These are phyloP conservation scores for Erythrocercus mccallii DNA, from an alignment of 2,113 vertebrate genomes.

Conservation along the genomic window DNA sequence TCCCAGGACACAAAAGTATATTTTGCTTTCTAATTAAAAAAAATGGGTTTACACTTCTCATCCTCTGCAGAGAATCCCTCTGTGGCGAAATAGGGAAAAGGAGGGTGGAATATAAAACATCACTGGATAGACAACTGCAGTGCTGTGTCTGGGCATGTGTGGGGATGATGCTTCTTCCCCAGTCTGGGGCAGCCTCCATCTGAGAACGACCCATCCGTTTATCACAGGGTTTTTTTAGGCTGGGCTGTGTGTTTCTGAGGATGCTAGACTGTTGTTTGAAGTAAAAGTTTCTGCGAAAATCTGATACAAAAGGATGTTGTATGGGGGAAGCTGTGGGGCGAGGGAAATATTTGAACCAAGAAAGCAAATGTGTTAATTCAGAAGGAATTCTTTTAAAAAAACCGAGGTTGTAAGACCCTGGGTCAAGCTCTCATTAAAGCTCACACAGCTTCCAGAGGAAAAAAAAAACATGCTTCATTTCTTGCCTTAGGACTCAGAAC, in stretches of 20 bases:
- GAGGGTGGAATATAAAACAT: neutral
- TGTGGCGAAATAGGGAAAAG: neutral
- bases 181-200: neutral
- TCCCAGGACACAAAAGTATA: fast-evolving
- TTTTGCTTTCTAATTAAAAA: neutral
- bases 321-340: neutral
- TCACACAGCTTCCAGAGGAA: neutral
- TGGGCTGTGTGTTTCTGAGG: neutral
- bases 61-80: neutral
- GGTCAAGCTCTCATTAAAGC: neutral
- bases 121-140: neutral
- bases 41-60: neutral
- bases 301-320: neutral
- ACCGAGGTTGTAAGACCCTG: neutral
- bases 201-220: neutral
- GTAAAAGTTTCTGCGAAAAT: neutral
- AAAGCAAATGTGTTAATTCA: neutral
- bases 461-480: neutral
- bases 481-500: neutral
- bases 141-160: fast-evolving
- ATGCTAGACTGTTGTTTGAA: neutral
- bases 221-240: neutral
- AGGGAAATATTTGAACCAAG: neutral
- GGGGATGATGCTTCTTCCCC: neutral
- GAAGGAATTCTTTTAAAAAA: neutral